Base-by-base conservation (phyloP, 1,140 invertebrate species). In the Stenopsyche tienmushanensis region DNA sequence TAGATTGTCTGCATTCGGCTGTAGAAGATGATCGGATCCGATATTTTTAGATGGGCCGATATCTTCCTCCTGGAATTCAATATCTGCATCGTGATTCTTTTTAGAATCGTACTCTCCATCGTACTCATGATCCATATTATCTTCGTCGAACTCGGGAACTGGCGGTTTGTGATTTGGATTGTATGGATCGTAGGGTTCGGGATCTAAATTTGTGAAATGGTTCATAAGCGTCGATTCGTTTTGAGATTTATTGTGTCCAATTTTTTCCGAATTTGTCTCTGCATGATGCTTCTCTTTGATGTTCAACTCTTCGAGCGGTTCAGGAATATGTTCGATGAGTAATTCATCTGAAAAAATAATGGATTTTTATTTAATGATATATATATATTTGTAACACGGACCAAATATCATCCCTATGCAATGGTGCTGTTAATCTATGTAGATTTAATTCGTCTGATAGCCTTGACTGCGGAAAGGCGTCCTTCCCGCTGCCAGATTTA, bases 1-100 rank as follows among this genome's bases (percentile, higher is more conserved):
- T 18, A 90, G 77, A 67, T 87, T 82, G 60, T 85, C 84, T 8
- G 83, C 80, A 26, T 82, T 83, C 58, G 81, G 77, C 64, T 83
- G 79, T 1, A 84, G 72, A 1, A 83, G 74, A 71, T 83, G 81
- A 72, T 83, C 77, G 21, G 73, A 71, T 64, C 76, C 75, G 7
- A 64, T n/a, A 25, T 41, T 77, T 18, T 75, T 76, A 1, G 78
- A 76, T 20, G 79, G 65, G 1, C 75, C 77, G 70, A 77, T 76
- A 55, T 79, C 78, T 9, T 1, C 8, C 13, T 53, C 29, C 34
- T 80, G 76, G 71, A 76, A 71, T 23, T 75, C 74, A 5, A 79
- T 54, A 39, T 66, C 18, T 2, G 52, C 77, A 50, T 78, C 73
- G 17, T 58, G 41, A 25, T 71, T 49, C 23, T 52, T 58, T 53